These are phyloP conservation scores for Volucella bombylans DNA, from an alignment of 2,888 invertebrate species.

Conservation along the genomic window DNA sequence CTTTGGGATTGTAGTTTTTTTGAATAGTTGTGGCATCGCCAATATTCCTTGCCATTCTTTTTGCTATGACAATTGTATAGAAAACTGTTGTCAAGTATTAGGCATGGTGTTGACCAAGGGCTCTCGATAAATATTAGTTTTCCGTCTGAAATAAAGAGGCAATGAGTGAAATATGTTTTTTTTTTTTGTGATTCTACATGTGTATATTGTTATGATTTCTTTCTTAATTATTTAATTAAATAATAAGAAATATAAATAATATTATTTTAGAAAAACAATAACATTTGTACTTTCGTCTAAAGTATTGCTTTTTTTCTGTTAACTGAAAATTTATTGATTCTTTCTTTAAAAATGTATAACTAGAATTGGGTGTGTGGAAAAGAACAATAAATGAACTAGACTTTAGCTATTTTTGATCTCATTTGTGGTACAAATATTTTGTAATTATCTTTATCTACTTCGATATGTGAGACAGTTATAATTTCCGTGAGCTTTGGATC, in stretches of 20 bases:
- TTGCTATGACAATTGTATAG: slow-evolving; percentile 82
- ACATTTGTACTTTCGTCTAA: slow-evolving; percentile 14
- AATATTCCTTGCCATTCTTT: slow-evolving; percentile 82
- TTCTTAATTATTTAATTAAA: slow-evolving; percentile 14
- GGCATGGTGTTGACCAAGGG: slow-evolving; percentile 82
- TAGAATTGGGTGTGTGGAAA: slow-evolving; percentile 2
- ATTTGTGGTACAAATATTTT: slow-evolving; percentile 79
- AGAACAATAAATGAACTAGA: neutral
- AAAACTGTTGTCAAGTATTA: slow-evolving; percentile 79
- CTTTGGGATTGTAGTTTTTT: slow-evolving; percentile 80
- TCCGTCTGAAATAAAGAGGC: slow-evolving; percentile 74
- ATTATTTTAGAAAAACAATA: slow-evolving; percentile 36
- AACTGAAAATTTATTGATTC: slow-evolving; percentile 53
- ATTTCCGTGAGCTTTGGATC: slow-evolving; percentile 79
- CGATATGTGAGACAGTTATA: slow-evolving; percentile 79
- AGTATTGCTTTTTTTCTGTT: slow-evolving; percentile 7
- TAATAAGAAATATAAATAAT: slow-evolving; percentile 7
- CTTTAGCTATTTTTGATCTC: slow-evolving; percentile 31
- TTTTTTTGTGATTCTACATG: slow-evolving; percentile 30
- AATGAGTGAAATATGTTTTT: slow-evolving; percentile 57
- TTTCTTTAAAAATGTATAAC: slow-evolving; percentile 42
- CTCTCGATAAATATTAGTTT: slow-evolving; percentile 81
- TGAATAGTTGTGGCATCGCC: slow-evolving; percentile 83
- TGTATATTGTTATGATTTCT: slow-evolving; percentile 19
- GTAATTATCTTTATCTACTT: slow-evolving; percentile 79